A percentile compares a stretch with the other conserved stretches of the same genome.
Conservation (phyloP, 2,888 invertebrate species). For the Parnassius orleans region DNA sequence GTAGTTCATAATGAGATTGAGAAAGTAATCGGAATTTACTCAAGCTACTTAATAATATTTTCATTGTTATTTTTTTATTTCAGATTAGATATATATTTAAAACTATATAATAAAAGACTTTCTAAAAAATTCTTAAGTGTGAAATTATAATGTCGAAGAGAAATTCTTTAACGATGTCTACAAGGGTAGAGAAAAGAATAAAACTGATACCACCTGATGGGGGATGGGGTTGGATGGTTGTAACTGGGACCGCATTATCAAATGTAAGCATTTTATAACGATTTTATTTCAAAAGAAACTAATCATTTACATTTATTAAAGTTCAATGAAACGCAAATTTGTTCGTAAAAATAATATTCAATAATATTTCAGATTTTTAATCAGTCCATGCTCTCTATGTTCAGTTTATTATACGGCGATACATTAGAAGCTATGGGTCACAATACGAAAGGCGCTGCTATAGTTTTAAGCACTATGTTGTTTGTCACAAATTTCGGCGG, state of each 20-base stretch:
- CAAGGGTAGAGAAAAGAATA: slow-evolving; percentile 53
- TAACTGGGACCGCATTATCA: slow-evolving; percentile 83
- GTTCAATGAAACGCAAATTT: no score
- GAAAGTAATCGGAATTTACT: no score
- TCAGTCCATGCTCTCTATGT: slow-evolving; percentile 85
- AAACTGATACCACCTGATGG: slow-evolving; percentile 83
- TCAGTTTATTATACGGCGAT: slow-evolving; percentile 85
- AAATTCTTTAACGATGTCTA: slow-evolving; percentile 41
- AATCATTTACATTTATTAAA: no score
- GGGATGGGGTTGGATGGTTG: slow-evolving; percentile 88
- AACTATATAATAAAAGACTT: no score
- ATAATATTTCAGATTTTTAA: slow-evolving; percentile 82
- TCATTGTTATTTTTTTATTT: no score
- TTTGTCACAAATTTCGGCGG: slow-evolving; percentile 84
- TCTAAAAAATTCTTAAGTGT: neutral
- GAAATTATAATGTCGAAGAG: slow-evolving; percentile 52
- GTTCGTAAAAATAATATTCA: neutral
- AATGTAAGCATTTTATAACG: slow-evolving; percentile 79
- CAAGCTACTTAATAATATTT: no score
- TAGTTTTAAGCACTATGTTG: slow-evolving; percentile 85
- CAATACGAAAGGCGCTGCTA: slow-evolving; percentile 83
- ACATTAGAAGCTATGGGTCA: slow-evolving; percentile 83
- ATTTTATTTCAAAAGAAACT: no score
- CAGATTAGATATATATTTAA: no score
- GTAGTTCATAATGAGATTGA: no score